These are phyloP conservation scores for Porites evermanni DNA, from an alignment of 92 coral and sea anemone genomes.

Conservation along the genomic window DNA sequence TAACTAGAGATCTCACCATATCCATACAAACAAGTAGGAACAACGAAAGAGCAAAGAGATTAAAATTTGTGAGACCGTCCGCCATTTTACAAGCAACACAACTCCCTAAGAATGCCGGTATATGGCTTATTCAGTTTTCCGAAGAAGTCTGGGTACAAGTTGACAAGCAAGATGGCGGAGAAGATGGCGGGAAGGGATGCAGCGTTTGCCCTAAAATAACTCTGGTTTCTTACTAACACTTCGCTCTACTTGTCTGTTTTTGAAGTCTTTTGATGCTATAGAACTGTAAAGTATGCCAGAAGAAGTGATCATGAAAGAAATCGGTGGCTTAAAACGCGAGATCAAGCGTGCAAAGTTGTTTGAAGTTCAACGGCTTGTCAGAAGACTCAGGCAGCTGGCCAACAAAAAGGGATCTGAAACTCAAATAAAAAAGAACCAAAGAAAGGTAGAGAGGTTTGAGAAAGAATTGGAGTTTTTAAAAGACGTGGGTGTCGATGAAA, in stretches of 20 bases:
- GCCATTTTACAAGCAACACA: constrained; percentile 22
- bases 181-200: not conserved
- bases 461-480: constrained; percentile 79
- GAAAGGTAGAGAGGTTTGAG: constrained; percentile 70
- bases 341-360: constrained; percentile 82
- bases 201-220: not conserved
- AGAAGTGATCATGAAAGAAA: constrained; percentile 8
- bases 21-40: not conserved
- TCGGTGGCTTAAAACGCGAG: constrained; percentile 58
- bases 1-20: not conserved
- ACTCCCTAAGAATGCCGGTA: constrained; percentile 25
- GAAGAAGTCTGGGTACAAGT: constrained; percentile 28
- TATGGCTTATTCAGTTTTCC: not conserved
- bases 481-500: constrained; percentile 53
- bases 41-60: constrained; percentile 5
- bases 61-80: not conserved
- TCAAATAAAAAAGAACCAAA: constrained; percentile 80
- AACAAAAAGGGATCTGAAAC: constrained; percentile 80
- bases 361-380: constrained; percentile 77
- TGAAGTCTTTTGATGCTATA: not conserved
- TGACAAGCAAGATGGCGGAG: constrained; percentile 65
- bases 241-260: not conserved
- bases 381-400: constrained; percentile 73
- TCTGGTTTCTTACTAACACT: not conserved
- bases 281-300: no score